Percentiles rank a stretch among this genome's conserved stretches.
phyloP scores from a whole-genome alignment of 2,113 vertebrate genomes.

The Balaenoptera acutorostrata region DNA sequence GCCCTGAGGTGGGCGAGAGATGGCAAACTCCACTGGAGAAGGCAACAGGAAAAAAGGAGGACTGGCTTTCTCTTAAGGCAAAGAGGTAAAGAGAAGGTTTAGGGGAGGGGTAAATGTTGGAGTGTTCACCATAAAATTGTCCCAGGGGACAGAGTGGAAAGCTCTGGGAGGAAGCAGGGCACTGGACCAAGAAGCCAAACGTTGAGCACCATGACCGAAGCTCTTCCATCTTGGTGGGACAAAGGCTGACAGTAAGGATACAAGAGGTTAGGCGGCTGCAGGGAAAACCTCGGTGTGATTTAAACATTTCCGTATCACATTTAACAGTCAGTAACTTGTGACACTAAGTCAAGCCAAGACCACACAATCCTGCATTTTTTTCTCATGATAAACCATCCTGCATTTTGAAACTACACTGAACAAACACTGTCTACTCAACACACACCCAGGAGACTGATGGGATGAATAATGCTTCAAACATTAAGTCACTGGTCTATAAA shows the following conservation, averaged over 20 bases:
- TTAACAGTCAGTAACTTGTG: not conserved
- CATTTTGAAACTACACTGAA: slow-evolving; percentile 29
- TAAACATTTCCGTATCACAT: not conserved
- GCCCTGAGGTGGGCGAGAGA: not conserved
- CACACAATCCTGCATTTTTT: not conserved
- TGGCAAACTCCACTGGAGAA: not conserved
- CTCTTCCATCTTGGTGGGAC: not conserved
- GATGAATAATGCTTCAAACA: slow-evolving; percentile 55
- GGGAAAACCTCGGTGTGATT: not conserved
- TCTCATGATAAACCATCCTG: not conserved
- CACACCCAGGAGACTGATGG: not conserved
- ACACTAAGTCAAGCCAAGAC: not conserved
- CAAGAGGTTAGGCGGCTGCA: fast-evolving
- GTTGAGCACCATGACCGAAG: not conserved
- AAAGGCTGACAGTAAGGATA: not conserved
- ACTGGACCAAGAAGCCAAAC: not conserved
- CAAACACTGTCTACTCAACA: slow-evolving; percentile 24
- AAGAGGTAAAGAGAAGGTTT: not conserved
- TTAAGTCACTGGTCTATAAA: slow-evolving; percentile 57
- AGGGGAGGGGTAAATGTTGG: not conserved
- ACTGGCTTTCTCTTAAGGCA: not conserved
- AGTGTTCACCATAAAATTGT: not conserved
- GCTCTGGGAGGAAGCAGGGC: not conserved
- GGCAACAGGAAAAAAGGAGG: not conserved
- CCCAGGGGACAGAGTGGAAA: not conserved